phyloP scores from a whole-genome alignment of 2,113 vertebrate genomes.

The Oreochromis niloticus region DNA sequence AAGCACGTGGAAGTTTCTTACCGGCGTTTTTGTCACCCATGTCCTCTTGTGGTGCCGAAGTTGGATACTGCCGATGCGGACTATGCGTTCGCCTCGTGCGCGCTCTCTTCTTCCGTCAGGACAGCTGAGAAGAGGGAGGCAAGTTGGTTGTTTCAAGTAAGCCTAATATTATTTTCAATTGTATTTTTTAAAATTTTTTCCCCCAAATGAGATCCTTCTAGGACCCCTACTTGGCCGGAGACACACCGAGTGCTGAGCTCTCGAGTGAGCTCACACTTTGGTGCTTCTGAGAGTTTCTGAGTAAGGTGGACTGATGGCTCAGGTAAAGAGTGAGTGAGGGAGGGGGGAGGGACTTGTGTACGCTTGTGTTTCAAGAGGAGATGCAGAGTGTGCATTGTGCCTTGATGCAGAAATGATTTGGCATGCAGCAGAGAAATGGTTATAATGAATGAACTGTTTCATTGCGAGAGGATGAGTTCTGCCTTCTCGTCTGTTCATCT shows the following conservation, averaged over 20 bases:
- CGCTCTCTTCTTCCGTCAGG: slow-evolving; percentile 2
- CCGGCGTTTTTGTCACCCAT: slow-evolving; percentile 71
- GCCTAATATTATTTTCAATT: background rate
- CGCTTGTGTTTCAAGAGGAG: background rate
- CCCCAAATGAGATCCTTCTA: background rate
- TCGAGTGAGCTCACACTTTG: background rate
- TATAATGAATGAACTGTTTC: background rate
- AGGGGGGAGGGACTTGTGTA: background rate
- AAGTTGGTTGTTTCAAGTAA: slow-evolving; percentile 8
- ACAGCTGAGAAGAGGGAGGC: background rate
- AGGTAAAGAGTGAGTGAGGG: slow-evolving; percentile 28
- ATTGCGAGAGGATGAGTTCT: background rate
- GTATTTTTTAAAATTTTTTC: fast-evolving
- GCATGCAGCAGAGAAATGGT: background rate
- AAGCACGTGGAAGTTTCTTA: slow-evolving; percentile 44
- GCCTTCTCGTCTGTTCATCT: background rate
- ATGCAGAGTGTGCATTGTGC: slow-evolving; percentile 3
- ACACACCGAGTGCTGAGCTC: background rate
- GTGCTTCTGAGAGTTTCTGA: slow-evolving; percentile 35
- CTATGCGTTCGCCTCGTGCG: background rate
- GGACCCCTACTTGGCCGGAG: background rate
- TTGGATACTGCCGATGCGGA: slow-evolving; percentile 6
- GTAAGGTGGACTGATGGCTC: slow-evolving; percentile 16
- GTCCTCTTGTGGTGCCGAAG: slow-evolving; percentile 45
- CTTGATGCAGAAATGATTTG: slow-evolving; percentile 1